Evolutionary conservation across 2,888 invertebrate genomes (phyloP), one percentile per base, ranked within the genome.

Genomic region (Unio pictorum): DNA sequence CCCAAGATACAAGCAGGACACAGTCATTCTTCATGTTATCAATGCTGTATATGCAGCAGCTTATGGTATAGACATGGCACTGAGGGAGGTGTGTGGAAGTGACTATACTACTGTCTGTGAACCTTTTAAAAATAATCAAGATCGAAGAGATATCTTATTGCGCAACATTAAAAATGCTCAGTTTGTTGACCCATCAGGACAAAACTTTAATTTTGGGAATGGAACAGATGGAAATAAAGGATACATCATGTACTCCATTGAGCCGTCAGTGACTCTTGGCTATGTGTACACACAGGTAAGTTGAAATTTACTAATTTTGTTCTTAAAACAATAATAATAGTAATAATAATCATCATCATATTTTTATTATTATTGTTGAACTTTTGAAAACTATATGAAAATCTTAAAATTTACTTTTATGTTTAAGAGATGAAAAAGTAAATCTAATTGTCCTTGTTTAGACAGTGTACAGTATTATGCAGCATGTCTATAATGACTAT

Each of bases 11-110:
- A 79, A 80, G 15, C 86, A 88, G 63, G 89, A 89, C 64, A 79
- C 81, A 0, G 80, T 74, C 11, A 83, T 86, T 7, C 77, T 86
- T 28, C 85, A 87, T 67, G 86, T 87, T 20, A 85, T 89, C n/a
- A 88, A 89, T 72, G 81, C 87, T 56, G 88, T 89, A 11, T 88
- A 82, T 72, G 79, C 89, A 0, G 79, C 86, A 4, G 88, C 88
- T 1, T 78, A 81, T 62, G 87, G 85, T 7, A 72, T 88, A 8
- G 80, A 89, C 67, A 67, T 72, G 55, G 81, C 87, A 0, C 74
- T 89, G 64, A 78, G 72, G 61, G 66, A 78, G 28, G 68, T 76
- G 5, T 87, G 87, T 76, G 87, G 87, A 2, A 67, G 45, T 1
- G 72, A 79, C 61, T 88, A 87, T 73, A 81, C 79, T 0, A 79